phyloP scores from a whole-genome alignment of 2,888 invertebrate genomes.

The Kuschelorhynchus macadamiae region DNA sequence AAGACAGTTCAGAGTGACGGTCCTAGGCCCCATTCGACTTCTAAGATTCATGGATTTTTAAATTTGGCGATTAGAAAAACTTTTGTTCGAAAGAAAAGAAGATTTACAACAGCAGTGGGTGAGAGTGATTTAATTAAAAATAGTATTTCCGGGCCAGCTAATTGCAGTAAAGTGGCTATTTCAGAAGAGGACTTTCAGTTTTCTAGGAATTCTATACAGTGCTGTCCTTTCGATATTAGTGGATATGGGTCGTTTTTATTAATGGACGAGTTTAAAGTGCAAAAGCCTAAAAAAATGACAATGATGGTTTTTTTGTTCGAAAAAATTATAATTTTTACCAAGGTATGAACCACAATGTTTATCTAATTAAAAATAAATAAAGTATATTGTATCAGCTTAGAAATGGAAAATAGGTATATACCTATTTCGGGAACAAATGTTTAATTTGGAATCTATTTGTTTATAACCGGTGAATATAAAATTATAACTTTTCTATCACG shows the following conservation, averaged over 20 bases:
- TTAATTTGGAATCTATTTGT: too few relatives aligned
- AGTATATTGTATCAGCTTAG: not conserved
- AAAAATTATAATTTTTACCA: slow-evolving; percentile 62
- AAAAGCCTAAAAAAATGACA: slow-evolving; percentile 59
- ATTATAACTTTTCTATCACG: too few relatives aligned
- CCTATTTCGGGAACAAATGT: too few relatives aligned
- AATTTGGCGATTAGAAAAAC: slow-evolving; percentile 14
- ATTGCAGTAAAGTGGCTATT: slow-evolving; percentile 46
- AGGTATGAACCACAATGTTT: too few relatives aligned
- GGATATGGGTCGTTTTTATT: slow-evolving; percentile 61
- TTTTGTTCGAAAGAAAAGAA: slow-evolving; percentile 30
- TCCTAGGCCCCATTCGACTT: slow-evolving; percentile 12
- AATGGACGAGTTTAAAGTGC: slow-evolving; percentile 60
- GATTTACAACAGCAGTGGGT: slow-evolving; percentile 28
- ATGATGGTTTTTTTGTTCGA: slow-evolving; percentile 64
- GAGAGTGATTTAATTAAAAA: slow-evolving; percentile 30
- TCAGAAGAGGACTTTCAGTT: slow-evolving; percentile 28
- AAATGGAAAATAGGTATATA: too few relatives aligned
- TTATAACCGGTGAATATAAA: too few relatives aligned
- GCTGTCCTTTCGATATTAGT: slow-evolving; percentile 65
- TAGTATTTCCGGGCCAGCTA: slow-evolving; percentile 51
- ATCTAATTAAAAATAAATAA: not conserved
- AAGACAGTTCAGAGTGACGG: not conserved
- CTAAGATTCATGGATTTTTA: slow-evolving; percentile 22
- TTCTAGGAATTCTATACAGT: slow-evolving; percentile 49